Base-by-base conservation (phyloP, 2,888 invertebrate species). In the Harmothoe impar region DNA sequence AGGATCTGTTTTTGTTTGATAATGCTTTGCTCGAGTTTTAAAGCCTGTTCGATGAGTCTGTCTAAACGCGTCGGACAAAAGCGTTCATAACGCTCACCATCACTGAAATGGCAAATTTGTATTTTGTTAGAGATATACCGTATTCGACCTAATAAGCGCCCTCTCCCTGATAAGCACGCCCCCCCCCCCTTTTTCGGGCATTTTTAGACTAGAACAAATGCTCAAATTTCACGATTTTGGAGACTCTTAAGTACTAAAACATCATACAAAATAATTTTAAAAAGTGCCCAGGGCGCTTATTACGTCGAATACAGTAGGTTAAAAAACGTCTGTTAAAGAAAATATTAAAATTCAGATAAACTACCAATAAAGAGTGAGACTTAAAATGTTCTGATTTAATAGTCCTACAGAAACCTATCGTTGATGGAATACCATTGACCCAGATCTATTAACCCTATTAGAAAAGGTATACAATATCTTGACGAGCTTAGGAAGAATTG, bases 61-160 rank as follows among this genome's bases (percentile, higher is more conserved):
- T 89, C 89, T 17, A 89, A 31, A 25, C 89, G 89, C 1, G 78
- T 78, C 43, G 89, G 89, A 25, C 89, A 89, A 54, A 89, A 89
- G 3, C 31, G 43, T 51, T 89, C 89, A 89, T 43, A 89, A 17
- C 68, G 35, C 33, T 89, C 89, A 78, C 89, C 68, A n/a, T 89
- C 78, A 25, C 89, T 89, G 89, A 43, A 78, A 77, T n/a, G n/a
- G 25, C 43, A 62, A 10, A 33, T 7, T 15, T 25, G 20, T 31
- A 10, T 10, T 5, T 7, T 25, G 15, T 54, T 86, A 17, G 20
- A n/a, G 1, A 29, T 29, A 29, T n/a, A 31, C 51, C 7, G n/a
- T 23, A 25, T 43, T 43, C 20, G 33, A 5, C 52, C 51, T 43
- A 25, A 10, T 15, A 7, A 72, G n/a, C 15, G 29, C n/a, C n/a